phyloP scores from a whole-genome alignment of 2,888 invertebrate genomes.

The Frankliniella intonsa region DNA sequence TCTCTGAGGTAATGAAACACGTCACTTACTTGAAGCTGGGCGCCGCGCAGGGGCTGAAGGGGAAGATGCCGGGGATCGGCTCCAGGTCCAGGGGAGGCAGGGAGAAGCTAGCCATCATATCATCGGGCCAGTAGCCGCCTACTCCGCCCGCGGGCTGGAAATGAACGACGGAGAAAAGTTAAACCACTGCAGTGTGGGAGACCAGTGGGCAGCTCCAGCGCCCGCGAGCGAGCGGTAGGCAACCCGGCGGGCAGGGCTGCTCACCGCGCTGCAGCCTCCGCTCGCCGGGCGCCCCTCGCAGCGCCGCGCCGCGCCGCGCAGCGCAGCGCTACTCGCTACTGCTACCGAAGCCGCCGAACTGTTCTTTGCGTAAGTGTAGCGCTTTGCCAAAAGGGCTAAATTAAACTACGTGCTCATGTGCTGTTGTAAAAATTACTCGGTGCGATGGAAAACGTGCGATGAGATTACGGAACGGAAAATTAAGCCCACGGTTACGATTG shows the following conservation, averaged over 20 bases:
- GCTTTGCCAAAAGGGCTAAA: too few species aligned
- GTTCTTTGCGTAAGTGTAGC: too few species aligned
- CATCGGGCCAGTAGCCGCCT: slow-evolving; percentile 59
- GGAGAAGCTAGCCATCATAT: slow-evolving; percentile 82
- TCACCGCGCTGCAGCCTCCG: slow-evolving; percentile 40
- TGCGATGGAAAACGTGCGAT: neutral
- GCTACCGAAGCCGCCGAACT: too few species aligned
- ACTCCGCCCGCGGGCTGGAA: slow-evolving; percentile 42
- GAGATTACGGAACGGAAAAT: neutral
- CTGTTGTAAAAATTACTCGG: neutral
- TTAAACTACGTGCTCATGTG: too few species aligned
- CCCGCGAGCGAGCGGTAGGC: neutral
- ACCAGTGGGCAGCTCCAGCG: slow-evolving; percentile 48
- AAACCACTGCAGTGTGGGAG: too few species aligned
- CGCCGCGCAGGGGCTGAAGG: slow-evolving; percentile 77
- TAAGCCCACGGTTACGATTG: too few species aligned
- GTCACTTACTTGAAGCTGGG: slow-evolving; percentile 65
- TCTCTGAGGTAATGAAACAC: too few species aligned
- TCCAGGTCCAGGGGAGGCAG: slow-evolving; percentile 80
- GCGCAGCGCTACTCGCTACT: neutral
- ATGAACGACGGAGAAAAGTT: neutral
- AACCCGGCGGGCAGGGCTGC: slow-evolving; percentile 39
- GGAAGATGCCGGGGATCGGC: slow-evolving; percentile 78
- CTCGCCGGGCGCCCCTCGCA: slow-evolving; percentile 34
- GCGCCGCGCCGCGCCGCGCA: slow-evolving; percentile 33